These are phyloP conservation scores for Pseudococcus longispinus DNA, from an alignment of 2,888 invertebrate species.

Conservation along the genomic window DNA sequence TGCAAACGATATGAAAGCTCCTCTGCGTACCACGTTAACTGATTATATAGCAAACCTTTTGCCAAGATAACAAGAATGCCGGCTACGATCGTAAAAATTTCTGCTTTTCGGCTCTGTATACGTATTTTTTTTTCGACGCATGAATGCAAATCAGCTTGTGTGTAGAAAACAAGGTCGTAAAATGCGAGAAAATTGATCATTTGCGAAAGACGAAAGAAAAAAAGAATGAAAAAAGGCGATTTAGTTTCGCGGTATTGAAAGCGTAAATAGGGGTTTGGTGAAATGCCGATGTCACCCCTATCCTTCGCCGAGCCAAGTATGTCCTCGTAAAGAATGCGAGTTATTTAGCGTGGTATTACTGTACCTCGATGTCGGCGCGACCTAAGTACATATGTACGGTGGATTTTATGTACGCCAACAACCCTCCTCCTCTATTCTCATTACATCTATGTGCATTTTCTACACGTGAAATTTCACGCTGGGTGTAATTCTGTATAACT, in stretches of 20 bases:
- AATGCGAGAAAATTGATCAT: slow-evolving; percentile 6
- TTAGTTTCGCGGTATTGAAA: slow-evolving; percentile 1
- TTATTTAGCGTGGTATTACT: not conserved
- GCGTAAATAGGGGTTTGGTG: not conserved
- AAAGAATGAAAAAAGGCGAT: not conserved
- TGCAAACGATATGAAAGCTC: slow-evolving; percentile 19
- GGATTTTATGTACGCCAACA: not conserved
- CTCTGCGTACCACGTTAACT: not conserved
- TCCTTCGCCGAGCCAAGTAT: not conserved
- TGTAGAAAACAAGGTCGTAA: not conserved
- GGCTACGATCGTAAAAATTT: slow-evolving; percentile 1
- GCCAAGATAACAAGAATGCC: slow-evolving; percentile 27
- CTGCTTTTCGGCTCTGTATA: too few species aligned
- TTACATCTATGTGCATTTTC: too few species aligned
- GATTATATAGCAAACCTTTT: slow-evolving; percentile 9
- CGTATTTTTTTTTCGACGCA: not conserved
- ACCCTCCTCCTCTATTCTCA: too few species aligned
- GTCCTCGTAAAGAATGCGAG: not conserved
- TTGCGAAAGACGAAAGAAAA: not conserved
- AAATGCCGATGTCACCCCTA: not conserved
- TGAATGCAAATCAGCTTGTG: slow-evolving; percentile 6
- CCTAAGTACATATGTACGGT: not conserved
- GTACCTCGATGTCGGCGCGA: not conserved
- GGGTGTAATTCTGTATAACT: too few species aligned
- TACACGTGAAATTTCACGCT: too few species aligned